Conservation (phyloP, 92 coral and sea anemone species). For the Palythoa caribaeorum region DNA sequence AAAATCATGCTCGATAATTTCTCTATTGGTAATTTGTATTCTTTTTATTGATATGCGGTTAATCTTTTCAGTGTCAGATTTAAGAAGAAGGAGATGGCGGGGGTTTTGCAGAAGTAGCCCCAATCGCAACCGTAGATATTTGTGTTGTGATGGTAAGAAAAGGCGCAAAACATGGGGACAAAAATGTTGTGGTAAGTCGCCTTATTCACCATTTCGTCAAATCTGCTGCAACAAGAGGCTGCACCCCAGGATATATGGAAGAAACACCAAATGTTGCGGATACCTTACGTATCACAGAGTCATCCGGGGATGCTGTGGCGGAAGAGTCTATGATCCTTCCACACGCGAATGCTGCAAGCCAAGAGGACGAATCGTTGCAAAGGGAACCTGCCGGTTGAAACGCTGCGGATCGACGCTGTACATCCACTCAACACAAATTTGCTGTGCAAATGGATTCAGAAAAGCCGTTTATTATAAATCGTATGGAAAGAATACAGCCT, state of each 20-base stretch:
- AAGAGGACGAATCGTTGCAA: not conserved
- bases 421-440: not conserved
- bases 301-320: conserved; percentile 12
- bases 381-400: not conserved
- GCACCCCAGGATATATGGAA: not conserved
- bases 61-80: not conserved
- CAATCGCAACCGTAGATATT: not conserved
- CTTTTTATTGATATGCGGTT: not conserved
- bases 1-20: not conserved
- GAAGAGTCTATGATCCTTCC: not conserved
- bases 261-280: not conserved
- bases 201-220: conserved; percentile 3
- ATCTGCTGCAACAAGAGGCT: conserved; percentile 9
- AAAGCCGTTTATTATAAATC: not conserved
- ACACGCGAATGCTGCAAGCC: conserved; percentile 5
- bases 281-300: not conserved
- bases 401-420: conserved; percentile 3
- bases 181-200: conserved; percentile 14
- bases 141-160: conserved; percentile 12
- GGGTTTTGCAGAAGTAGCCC: not conserved
- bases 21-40: not conserved
- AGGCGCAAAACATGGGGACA: not conserved
- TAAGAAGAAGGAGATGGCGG: not conserved
- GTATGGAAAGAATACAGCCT: not conserved
- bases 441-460: conserved; percentile 2